Conservation (phyloP, 2,797 vertebrate genomes). For the Gouania willdenowi region DNA sequence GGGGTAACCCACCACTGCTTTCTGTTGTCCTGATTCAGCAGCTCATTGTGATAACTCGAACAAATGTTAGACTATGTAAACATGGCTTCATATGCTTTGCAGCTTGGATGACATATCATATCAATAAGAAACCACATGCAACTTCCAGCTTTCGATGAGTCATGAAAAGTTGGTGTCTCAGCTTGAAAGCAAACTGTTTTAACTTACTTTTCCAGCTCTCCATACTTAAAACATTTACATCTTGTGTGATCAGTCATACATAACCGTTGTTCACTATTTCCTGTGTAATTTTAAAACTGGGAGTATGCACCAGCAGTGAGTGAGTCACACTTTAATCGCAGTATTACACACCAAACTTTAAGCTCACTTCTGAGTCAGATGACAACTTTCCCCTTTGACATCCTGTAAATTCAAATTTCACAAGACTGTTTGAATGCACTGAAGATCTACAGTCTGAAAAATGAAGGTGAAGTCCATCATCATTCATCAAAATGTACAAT, state of each 20-base stretch:
- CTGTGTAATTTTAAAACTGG: conserved; percentile 4
- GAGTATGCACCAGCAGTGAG: not conserved
- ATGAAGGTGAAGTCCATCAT: no score
- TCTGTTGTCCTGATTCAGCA: not conserved
- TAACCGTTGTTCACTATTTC: conserved; percentile 15
- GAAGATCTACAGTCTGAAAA: no score
- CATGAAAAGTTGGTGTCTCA: not conserved
- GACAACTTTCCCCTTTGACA: not conserved
- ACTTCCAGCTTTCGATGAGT: conserved; percentile 29
- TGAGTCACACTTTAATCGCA: conserved; percentile 12
- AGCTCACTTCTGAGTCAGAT: conserved; percentile 5
- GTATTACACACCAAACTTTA: no score
- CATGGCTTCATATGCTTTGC: conserved; percentile 14
- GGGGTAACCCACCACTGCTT: not conserved
- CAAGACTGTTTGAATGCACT: not conserved
- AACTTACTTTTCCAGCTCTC: conserved; percentile 14
- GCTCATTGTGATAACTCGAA: not conserved
- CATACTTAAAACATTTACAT: not conserved
- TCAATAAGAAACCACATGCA: conserved; percentile 15
- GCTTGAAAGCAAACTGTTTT: not conserved
- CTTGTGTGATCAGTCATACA: not conserved
- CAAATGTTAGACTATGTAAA: conserved; percentile 9
- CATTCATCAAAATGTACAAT: no score
- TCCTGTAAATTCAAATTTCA: conserved; percentile 5
- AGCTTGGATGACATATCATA: conserved; percentile 18